Percentiles rank a stretch among this genome's conserved stretches.
These are phyloP conservation scores for Hyles euphorbiae DNA, from an alignment of 1,140 invertebrate genomes.

Conservation along the genomic window DNA sequence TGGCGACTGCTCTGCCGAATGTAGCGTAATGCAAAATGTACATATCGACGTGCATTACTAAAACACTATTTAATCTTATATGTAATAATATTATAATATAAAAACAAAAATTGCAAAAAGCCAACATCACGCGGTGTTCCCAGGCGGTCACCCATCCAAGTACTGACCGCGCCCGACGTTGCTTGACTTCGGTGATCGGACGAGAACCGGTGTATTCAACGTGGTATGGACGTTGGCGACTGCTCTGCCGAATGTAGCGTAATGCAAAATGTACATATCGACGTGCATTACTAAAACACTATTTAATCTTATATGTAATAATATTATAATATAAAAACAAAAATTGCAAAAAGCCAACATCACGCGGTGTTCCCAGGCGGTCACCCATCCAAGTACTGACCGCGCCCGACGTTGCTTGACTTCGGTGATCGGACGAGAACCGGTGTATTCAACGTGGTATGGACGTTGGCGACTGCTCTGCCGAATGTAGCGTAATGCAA, in stretches of 20 bases:
- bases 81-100: no score
- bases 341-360: constrained; percentile 15
- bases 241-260: no score
- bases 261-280: no score
- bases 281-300: no score
- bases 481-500: no score
- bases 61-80: no score
- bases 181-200: constrained; percentile 26
- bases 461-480: constrained; percentile 6
- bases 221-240: constrained; percentile 15
- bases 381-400: constrained; percentile 25
- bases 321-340: not conserved
- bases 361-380: constrained; percentile 24
- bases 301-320: no score
- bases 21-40: no score
- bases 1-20: not conserved
- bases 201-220: constrained; percentile 24
- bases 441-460: constrained; percentile 23
- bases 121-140: constrained; percentile 22
- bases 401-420: constrained; percentile 24
- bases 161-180: constrained; percentile 23
- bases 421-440: constrained; percentile 26
- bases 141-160: constrained; percentile 25
- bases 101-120: constrained; percentile 7
- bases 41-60: no score